Conservation (phyloP, 2,888 invertebrate genomes). For the Scaptomyza polygonia region DNA sequence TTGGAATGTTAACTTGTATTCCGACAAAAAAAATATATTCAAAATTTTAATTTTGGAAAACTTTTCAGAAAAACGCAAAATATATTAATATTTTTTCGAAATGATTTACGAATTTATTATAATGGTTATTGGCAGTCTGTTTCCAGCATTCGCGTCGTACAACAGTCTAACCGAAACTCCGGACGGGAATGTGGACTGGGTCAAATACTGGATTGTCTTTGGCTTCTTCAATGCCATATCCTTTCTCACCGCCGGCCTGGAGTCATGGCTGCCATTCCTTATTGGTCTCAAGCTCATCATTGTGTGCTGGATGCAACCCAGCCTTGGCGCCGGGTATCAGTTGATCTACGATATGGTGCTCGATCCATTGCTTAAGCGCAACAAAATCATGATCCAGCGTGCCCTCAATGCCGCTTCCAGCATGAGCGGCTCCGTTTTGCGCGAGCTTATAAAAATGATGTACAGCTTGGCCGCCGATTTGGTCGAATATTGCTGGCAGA, state of each 20-base stretch:
- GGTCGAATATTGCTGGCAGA: conserved; percentile 37
- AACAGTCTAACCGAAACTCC: conserved; percentile 97
- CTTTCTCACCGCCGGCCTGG: conserved; percentile 95
- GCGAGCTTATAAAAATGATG: conserved; percentile 29
- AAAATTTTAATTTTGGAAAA: neutral
- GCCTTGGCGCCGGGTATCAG: conserved; percentile 96
- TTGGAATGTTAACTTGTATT: neutral
- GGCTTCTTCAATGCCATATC: conserved; percentile 96
- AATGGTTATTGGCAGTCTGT: conserved; percentile 94
- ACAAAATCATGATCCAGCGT: conserved; percentile 88
- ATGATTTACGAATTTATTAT: conserved; percentile 41
- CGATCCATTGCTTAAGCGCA: conserved; percentile 94
- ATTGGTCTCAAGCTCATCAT: conserved; percentile 97
- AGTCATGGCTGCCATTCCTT: conserved; percentile 97
- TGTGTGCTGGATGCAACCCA: conserved; percentile 96
- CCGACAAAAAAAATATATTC: neutral
- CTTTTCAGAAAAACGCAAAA: neutral
- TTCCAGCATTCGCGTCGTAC: conserved; percentile 91
- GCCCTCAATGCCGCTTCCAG: neutral
- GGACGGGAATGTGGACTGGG: conserved; percentile 88
- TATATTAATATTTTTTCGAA: neutral
- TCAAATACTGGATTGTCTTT: conserved; percentile 99
- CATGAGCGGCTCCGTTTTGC: conserved; percentile 10
- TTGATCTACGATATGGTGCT: conserved; percentile 96
- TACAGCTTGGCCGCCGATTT: conserved; percentile 28